These are phyloP conservation scores for Drosophila asahinai DNA, from an alignment of 1,140 invertebrate genomes.

Conservation along the genomic window DNA sequence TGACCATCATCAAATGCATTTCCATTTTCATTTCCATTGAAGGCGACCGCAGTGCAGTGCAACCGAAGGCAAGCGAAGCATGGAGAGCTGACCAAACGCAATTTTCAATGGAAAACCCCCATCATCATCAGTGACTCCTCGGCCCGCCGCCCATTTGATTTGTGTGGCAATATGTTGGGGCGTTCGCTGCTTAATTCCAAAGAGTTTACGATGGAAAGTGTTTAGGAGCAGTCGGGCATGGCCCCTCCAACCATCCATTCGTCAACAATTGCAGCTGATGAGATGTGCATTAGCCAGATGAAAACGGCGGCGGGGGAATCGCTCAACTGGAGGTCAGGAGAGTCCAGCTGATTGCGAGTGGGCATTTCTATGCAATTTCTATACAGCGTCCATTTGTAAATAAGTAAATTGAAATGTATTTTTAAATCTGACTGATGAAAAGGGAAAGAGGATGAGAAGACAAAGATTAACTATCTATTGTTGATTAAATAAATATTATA, in stretches of 20 bases:
- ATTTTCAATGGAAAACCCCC: slow-evolving; percentile 49
- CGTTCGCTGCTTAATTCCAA: slow-evolving; percentile 31
- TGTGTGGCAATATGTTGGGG: slow-evolving; percentile 40
- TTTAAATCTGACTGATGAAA: background rate
- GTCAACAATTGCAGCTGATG: slow-evolving; percentile 39
- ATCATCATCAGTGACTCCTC: background rate
- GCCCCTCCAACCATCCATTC: slow-evolving; percentile 1
- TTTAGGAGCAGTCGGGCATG: slow-evolving; percentile 40
- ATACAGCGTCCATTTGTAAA: slow-evolving; percentile 1
- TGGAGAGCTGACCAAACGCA: slow-evolving; percentile 17
- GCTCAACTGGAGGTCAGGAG: slow-evolving; percentile 10
- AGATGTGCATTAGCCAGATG: slow-evolving; percentile 52
- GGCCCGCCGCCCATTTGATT: slow-evolving; percentile 30
- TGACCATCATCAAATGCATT: slow-evolving; percentile 19
- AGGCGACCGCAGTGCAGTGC: background rate
- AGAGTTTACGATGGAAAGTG: slow-evolving; percentile 63
- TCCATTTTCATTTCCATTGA: slow-evolving; percentile 27
- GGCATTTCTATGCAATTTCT: slow-evolving; percentile 2
- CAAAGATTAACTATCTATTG: background rate
- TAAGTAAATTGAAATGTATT: background rate
- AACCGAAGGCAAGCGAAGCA: slow-evolving; percentile 13
- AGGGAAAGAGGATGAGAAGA: background rate
- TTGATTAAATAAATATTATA: background rate
- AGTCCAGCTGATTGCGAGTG: slow-evolving; percentile 29
- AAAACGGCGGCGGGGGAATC: background rate